Evolutionary conservation across 2,113 vertebrate species (phyloP), one percentile per base, ranked within the genome.

Genomic region (Anolis carolinensis): DNA sequence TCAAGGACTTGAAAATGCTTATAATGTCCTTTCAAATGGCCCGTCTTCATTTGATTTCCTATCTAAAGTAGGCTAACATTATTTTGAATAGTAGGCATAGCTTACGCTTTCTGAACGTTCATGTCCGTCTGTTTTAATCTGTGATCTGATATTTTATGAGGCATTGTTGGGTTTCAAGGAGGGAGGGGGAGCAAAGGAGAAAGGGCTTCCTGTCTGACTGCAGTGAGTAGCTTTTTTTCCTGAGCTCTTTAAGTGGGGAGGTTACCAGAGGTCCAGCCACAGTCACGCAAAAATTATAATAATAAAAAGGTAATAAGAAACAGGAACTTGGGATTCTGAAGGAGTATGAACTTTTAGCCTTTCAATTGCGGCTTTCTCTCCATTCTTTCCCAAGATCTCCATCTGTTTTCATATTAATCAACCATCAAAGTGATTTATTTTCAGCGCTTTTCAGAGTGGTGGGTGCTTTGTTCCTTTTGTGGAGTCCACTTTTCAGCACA

Each of bases 71-170:
- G 52, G 6, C 86, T 92, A 90, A 91, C 92, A 68, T 79, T 90
- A 83, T 85, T 93, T 92, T 92, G 93, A 91, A 92, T 72, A 89
- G 78, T 23, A 92, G 88, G 85, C 44, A 84, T 65, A 77, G 48
- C 30, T 84, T 90, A 27, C 65, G 91, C 78, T 88, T 93, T 94
- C 91, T 94, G 32, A 93, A 86, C n/a, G 89, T 91, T 86, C 25
- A 91, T 90, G 77, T 87, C 44, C 91, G 89, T 95, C 79, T 89
- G 63, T 85, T 95, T 93, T 91, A 92, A 93, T 91, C 85, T 92
- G 87, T 91, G 90, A 93, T 75, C 30, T 89, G 84, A 92, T 94
- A 92, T 87, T 94, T 95, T 94, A 93, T 89, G 83, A 93, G 93
- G 62, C 44, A 90, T 91, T 93, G 80, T 84, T 94, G 87, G 70